Conservation (phyloP, 2,797 vertebrate genomes). For the Tangara arthus region DNA sequence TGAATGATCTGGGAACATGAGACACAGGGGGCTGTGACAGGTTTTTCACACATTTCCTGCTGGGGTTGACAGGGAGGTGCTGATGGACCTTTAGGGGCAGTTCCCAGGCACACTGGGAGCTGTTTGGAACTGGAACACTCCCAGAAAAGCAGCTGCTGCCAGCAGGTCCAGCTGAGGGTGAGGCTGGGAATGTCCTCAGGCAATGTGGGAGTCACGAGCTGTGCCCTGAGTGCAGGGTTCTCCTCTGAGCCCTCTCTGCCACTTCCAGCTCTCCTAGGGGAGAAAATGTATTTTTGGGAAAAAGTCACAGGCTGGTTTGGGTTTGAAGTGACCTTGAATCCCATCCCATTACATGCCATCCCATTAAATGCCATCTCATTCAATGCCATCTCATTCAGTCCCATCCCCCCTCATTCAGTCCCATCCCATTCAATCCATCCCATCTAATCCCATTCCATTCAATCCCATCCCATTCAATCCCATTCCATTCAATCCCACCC, state of each 20-base stretch:
- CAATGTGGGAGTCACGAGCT: not conserved
- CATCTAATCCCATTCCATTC: too few relatives aligned
- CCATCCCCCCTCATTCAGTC: rapidly evolving
- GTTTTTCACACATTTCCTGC: not conserved
- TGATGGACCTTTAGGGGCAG: not conserved
- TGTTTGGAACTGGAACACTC: not conserved
- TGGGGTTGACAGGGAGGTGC: not conserved
- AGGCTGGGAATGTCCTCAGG: not conserved
- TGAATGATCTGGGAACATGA: not conserved
- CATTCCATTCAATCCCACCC: too few relatives aligned
- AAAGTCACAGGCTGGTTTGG: not conserved
- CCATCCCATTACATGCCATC: not conserved
- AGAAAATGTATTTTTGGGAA: not conserved
- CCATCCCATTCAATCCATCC: too few relatives aligned
- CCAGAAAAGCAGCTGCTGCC: not conserved
- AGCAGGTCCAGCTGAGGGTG: too few relatives aligned
- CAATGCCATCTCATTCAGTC: not conserved
- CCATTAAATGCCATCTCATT: too few relatives aligned
- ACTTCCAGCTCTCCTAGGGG: not conserved
- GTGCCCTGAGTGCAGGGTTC: rapidly evolving
- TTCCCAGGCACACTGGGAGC: not conserved
- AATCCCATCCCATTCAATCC: too few relatives aligned
- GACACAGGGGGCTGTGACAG: rapidly evolving
- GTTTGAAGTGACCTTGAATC: not conserved
- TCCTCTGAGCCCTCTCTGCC: not conserved